These are phyloP conservation scores for Coptotermes formosanus DNA, from an alignment of 1,140 invertebrate genomes.

Conservation along the genomic window DNA sequence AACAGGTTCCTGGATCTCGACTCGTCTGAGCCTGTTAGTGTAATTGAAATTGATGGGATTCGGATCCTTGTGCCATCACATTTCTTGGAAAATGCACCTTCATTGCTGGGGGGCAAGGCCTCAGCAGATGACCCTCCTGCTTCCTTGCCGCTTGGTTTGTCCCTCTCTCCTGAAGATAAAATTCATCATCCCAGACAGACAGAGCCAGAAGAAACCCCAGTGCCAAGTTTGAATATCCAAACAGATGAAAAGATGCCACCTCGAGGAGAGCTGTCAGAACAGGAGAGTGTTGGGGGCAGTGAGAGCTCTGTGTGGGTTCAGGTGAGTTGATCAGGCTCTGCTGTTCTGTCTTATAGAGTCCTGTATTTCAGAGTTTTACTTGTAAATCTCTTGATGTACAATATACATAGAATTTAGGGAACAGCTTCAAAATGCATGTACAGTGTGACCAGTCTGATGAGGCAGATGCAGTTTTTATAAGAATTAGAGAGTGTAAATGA, in stretches of 20 bases:
- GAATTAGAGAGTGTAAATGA: no score
- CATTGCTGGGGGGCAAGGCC: background rate
- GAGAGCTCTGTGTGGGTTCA: constrained; percentile 61
- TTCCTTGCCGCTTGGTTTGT: background rate
- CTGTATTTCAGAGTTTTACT: no score
- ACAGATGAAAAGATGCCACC: constrained; percentile 82
- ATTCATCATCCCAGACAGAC: background rate
- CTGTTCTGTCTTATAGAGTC: no score
- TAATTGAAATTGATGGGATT: constrained; percentile 51
- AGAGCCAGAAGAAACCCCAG: constrained; percentile 10
- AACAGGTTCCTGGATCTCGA: constrained; percentile 10
- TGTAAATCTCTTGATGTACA: no score
- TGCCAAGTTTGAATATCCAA: constrained; percentile 59
- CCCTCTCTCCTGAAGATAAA: background rate
- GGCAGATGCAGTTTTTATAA: no score
- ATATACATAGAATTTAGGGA: no score
- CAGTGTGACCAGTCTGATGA: no score
- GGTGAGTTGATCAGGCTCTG: constrained; percentile 40
- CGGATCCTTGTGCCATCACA: constrained; percentile 51
- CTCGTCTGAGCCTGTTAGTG: constrained; percentile 48
- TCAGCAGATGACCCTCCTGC: background rate
- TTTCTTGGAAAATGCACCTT: constrained; percentile 36
- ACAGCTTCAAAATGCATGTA: no score
- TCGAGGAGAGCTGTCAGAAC: constrained; percentile 75
- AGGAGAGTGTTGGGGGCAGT: constrained; percentile 76